A percentile compares a stretch with the other conserved stretches of the same genome.
Evolutionary conservation across 2,113 vertebrate species (phyloP).

Genomic region (Cygnus buccinator): DNA sequence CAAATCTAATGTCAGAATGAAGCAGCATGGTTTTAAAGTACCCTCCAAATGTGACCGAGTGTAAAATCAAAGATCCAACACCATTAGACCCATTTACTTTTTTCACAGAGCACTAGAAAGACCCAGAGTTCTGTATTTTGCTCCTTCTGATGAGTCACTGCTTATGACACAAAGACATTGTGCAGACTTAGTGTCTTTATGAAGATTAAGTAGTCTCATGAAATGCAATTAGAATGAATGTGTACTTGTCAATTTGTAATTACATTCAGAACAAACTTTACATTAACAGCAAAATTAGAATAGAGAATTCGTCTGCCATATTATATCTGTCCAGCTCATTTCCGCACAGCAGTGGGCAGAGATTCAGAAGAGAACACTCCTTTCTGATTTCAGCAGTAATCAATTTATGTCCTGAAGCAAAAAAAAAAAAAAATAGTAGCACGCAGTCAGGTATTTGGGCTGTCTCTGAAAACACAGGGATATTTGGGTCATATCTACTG

Average conservation of each 20-base stretch:
- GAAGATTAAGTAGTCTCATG: constrained; percentile 29
- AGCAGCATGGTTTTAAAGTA: neutral
- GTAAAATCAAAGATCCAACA: neutral
- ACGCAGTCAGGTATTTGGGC: neutral
- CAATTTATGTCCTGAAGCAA: neutral
- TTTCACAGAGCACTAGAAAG: neutral
- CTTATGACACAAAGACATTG: neutral
- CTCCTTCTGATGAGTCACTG: constrained; percentile 47
- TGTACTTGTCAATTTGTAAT: constrained; percentile 18
- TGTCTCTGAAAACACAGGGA: neutral
- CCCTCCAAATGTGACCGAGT: neutral
- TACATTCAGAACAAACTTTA: neutral
- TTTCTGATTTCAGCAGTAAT: neutral
- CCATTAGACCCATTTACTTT: neutral
- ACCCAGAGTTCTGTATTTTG: neutral
- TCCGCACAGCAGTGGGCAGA: neutral
- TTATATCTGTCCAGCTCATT: neutral
- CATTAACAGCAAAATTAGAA: neutral
- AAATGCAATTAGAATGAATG: constrained; percentile 40
- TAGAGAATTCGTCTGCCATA: neutral
- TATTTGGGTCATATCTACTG: neutral
- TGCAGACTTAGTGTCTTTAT: neutral
- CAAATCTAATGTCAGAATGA: neutral
- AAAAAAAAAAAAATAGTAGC: neutral
- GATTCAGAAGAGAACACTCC: neutral